These are phyloP conservation scores for Aegotheles bennettii DNA, from an alignment of 2,113 vertebrate genomes.

Conservation along the genomic window DNA sequence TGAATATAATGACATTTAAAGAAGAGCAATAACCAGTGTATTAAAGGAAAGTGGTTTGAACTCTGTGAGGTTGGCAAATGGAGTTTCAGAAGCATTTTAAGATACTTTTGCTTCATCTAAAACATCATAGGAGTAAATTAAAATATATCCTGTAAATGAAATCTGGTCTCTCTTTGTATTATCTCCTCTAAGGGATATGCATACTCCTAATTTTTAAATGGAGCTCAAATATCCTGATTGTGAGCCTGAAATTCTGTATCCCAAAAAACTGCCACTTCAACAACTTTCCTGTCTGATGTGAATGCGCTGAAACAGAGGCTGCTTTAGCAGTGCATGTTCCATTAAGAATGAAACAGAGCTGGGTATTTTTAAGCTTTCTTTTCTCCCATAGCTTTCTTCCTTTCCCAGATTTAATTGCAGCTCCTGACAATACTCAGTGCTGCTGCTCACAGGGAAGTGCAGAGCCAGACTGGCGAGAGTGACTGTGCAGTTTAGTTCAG, in stretches of 20 bases:
- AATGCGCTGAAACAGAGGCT: background rate
- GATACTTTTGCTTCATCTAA: background rate
- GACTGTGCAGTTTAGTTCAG: background rate
- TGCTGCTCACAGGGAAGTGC: background rate
- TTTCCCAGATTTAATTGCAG: background rate
- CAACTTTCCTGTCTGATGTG: background rate
- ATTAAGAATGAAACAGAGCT: background rate
- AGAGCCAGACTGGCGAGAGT: background rate
- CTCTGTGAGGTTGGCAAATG: constrained; percentile 1
- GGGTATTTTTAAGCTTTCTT: background rate
- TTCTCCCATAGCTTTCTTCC: background rate
- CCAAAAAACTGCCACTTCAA: background rate
- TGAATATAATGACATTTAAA: constrained; percentile 46
- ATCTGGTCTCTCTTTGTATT: background rate
- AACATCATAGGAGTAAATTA: background rate
- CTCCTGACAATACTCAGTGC: background rate
- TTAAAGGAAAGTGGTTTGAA: constrained; percentile 45
- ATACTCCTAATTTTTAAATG: background rate
- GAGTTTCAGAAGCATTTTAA: constrained; percentile 14
- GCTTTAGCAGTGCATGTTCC: background rate
- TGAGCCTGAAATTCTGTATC: background rate
- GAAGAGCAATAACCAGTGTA: constrained; percentile 37
- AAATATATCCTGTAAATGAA: background rate
- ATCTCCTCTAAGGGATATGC: background rate
- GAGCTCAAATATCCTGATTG: background rate